Base-by-base conservation (phyloP, 2,888 invertebrate genomes). In the Xylota sylvarum region DNA sequence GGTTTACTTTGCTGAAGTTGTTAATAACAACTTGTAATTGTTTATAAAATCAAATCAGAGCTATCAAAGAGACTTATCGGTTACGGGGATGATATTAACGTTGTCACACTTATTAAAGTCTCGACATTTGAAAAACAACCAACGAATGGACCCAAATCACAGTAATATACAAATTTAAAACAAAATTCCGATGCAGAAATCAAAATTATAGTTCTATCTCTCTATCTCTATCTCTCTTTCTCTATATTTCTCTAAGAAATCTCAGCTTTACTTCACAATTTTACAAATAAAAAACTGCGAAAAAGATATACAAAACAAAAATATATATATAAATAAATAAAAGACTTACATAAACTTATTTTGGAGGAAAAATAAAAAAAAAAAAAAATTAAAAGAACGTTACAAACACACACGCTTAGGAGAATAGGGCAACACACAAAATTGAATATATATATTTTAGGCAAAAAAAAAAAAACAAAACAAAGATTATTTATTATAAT, bases 401-500 rank as follows among this genome's bases (percentile, higher is more conserved):
- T 82, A 43, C 7, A 72, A 72, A 64, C 60, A 83, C 60, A 83
- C 83, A 87, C 79, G 76, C 83, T 79, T 83, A 73, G n/a, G 12
- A 46, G 46, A 40, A 60, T 76, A 77, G 78, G 70, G 46, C 50
- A 83, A 76, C 48, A 56, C 73, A 74, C 58, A 84, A 48, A 70
- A 50, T 76, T 82, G 5, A 74, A 23, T 37, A 40, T 50, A 74
- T 23, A 50, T 43, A 81, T 40, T 81, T 78, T 62, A 78, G 76
- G 65, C 65, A 19, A 74, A 52, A 37, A 52, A 52, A 48, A 6
- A 50, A n/a, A 32, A 35, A 43, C 7, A 65, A 27, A 67, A 55
- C 17, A 62, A 30, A 43, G 3, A 23, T 23, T 77, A 73, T 69
- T 64, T 64, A 84, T 58, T 74, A 58, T 84, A 80, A 74, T 74